Conservation (phyloP, 2,113 vertebrate genomes). For the Varanus salvator region DNA sequence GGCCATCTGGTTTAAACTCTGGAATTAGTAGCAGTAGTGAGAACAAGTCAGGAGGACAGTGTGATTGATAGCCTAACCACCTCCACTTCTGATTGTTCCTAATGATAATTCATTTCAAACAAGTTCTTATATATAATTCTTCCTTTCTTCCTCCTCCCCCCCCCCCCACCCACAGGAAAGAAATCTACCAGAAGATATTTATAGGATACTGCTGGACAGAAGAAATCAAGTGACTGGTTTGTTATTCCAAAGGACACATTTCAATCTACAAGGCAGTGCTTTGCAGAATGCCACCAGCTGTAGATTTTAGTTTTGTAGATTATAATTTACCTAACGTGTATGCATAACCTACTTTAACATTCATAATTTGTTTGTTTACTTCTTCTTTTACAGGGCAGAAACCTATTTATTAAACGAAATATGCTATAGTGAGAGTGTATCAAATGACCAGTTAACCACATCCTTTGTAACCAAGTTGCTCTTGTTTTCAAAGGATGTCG, state of each 20-base stretch:
- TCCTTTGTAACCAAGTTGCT: conserved; percentile 50
- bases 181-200: conserved; percentile 22
- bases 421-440: not conserved
- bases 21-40: not conserved
- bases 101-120: conserved; percentile 31
- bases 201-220: conserved; percentile 26
- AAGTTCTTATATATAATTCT: conserved; percentile 31
- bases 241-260: conserved; percentile 30
- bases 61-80: not conserved
- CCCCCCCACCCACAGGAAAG: conserved; percentile 21
- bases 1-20: conserved; percentile 1
- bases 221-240: conserved; percentile 42
- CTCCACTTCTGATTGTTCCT: not conserved
- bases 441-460: conserved; percentile 14
- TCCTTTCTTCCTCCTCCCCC: conserved; percentile 36
- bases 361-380: conserved; percentile 6
- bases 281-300: not conserved
- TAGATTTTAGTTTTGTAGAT: not conserved
- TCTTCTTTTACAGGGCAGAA: not conserved
- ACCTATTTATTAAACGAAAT: not conserved
- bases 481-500: conserved; percentile 50
- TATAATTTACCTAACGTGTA: conserved; percentile 2
- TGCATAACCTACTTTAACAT: conserved; percentile 25
- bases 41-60: not conserved
- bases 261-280: conserved; percentile 49